These are phyloP conservation scores for Saturnia japonica DNA, from an alignment of 2,888 invertebrate species.

Conservation along the genomic window DNA sequence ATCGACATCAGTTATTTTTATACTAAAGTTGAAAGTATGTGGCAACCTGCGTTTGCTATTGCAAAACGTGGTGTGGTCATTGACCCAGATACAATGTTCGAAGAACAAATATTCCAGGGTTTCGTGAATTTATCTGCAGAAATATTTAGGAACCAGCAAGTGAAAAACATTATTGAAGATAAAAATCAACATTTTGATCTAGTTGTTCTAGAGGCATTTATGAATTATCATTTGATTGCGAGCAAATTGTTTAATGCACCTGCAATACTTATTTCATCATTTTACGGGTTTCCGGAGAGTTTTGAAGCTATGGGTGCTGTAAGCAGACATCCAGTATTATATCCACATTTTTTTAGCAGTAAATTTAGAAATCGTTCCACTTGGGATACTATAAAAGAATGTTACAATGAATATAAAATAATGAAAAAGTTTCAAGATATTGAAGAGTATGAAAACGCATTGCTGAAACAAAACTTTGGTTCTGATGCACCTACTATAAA, in stretches of 20 bases:
- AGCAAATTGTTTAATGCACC: slow-evolving; percentile 41
- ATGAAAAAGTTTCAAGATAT: too few species aligned
- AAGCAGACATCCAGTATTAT: slow-evolving; percentile 33
- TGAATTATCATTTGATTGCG: slow-evolving; percentile 35
- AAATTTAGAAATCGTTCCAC: slow-evolving; percentile 30
- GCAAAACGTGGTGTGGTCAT: slow-evolving; percentile 31
- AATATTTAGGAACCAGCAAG: slow-evolving; percentile 28
- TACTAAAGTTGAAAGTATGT: not conserved
- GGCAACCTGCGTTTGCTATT: not conserved
- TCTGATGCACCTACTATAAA: too few species aligned
- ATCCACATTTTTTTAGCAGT: slow-evolving; percentile 32
- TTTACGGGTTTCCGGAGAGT: slow-evolving; percentile 32
- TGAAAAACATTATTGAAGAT: too few species aligned
- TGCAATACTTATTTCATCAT: slow-evolving; percentile 37
- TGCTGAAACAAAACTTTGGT: too few species aligned
- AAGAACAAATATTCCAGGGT: slow-evolving; percentile 15
- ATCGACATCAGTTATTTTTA: slow-evolving; percentile 10
- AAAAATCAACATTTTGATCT: too few species aligned
- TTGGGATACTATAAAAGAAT: slow-evolving; percentile 33
- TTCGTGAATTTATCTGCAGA: slow-evolving; percentile 20
- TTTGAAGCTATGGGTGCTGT: slow-evolving; percentile 36
- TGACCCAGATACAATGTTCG: slow-evolving; percentile 18
- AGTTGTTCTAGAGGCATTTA: too few species aligned
- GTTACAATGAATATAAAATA: too few species aligned
- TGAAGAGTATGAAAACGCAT: too few species aligned